phyloP scores from a whole-genome alignment of 2,797 vertebrate species.

The Mareca strepera region DNA sequence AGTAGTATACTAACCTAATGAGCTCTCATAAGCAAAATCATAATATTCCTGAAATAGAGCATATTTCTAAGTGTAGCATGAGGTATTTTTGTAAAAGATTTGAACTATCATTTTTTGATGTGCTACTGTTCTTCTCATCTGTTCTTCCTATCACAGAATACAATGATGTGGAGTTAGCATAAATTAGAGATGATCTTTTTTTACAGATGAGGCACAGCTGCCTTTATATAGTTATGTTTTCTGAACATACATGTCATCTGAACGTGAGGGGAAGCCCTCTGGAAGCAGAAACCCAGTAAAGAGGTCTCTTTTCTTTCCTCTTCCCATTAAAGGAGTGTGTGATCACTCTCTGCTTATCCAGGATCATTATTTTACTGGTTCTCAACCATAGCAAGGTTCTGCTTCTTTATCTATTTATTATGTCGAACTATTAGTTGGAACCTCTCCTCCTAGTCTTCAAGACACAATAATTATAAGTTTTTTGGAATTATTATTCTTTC shows the following conservation, averaged over 20 bases:
- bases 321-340: neutral
- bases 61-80: neutral
- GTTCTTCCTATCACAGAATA: neutral
- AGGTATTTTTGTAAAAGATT: neutral
- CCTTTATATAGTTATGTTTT: neutral
- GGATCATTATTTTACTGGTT: neutral
- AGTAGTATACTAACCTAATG: neutral
- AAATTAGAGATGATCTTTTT: slow-evolving; percentile 17
- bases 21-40: neutral
- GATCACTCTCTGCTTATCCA: neutral
- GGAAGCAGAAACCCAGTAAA: neutral
- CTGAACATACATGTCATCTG: neutral
- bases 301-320: neutral
- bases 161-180: neutral
- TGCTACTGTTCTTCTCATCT: neutral
- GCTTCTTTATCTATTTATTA: neutral
- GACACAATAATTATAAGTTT: neutral
- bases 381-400: neutral
- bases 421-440: neutral
- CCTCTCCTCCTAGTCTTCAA: neutral
- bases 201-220: neutral
- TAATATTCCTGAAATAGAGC: neutral
- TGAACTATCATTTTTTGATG: neutral
- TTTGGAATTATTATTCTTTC: slow-evolving; percentile 7
- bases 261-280: neutral